These are phyloP conservation scores for Dendrolimus punctatus DNA, from an alignment of 1,140 invertebrate species.

Conservation along the genomic window DNA sequence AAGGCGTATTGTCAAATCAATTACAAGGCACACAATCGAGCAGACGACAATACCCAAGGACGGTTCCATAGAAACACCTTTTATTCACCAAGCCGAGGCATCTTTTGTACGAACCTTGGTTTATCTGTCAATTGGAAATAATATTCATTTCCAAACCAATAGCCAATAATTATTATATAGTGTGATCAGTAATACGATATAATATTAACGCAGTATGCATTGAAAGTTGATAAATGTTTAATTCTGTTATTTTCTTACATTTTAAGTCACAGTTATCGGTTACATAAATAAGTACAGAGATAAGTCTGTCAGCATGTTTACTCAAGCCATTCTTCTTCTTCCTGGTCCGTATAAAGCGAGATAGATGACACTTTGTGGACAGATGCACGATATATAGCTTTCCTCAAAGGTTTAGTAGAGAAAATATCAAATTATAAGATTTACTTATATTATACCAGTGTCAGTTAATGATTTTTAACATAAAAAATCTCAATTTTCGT, in stretches of 20 bases:
- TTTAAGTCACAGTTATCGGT: conserved; percentile 17
- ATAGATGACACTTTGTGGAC: no score
- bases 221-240: conserved; percentile 7
- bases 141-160: no score
- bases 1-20: conserved; percentile 5
- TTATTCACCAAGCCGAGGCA: conserved; percentile 7
- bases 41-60: conserved; percentile 15
- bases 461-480: no score
- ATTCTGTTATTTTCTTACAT: conserved; percentile 16
- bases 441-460: no score
- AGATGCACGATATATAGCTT: conserved; percentile 2
- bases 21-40: conserved; percentile 6
- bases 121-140: neutral
- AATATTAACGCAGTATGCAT: neutral
- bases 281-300: conserved; percentile 17
- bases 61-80: conserved; percentile 12
- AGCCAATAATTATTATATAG: no score
- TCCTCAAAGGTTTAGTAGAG: no score
- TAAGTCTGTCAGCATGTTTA: conserved; percentile 16
- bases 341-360: neutral
- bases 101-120: conserved; percentile 12
- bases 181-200: no score
- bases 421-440: no score
- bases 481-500: no score
- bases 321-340: conserved; percentile 18